Base-by-base conservation (phyloP, 2,888 invertebrate species). In the Pyrgus malvae region DNA sequence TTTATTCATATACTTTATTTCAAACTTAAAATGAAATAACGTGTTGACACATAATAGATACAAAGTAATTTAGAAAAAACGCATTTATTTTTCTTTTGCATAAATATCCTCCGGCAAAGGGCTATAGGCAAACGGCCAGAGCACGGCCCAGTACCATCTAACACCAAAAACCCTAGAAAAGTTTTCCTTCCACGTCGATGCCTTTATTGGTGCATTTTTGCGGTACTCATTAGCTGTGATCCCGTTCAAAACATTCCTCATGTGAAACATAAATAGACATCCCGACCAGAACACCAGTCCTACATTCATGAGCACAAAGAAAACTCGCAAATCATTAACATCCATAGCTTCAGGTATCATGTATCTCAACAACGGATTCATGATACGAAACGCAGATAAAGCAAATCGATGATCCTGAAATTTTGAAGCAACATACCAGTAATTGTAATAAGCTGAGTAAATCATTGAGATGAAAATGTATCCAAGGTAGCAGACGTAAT, bases 401-500 rank as follows among this genome's bases (percentile, higher is more conserved):
- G 70, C 14, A 19, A 80, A 62, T 1, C 61, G 69, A 3, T 66
- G 56, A 0, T 70, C 66, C 0, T 71, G 64, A 44, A 76, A 79
- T 57, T 69, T 73, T 0, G 66, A 58, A 76, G 91, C 91, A 17
- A 95, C 83, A 72, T 93, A 96, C 57, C 84, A 87, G 51, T 92
- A 91, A 67, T 95, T 94, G 66, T 94, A 94, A 57, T 91, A 90
- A 1, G 91, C 91, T 0, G 93, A 90, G 70, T 95, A 95, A 0
- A 91, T 48, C 55, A 95, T 92, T 0, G 94, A 94, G 2, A 95
- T 63, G 49, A 93, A 91, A 45, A 95, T 79, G 72, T 97, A 94
- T 0, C 93, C 68, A 0, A 96, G 80, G 70, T 95, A 95, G 71
- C 94, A 89, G 5, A 96, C 70, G 72, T 95, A 98, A 76, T 94